Base-by-base conservation (phyloP, 2,797 vertebrate species). In the Hydrophis major region DNA sequence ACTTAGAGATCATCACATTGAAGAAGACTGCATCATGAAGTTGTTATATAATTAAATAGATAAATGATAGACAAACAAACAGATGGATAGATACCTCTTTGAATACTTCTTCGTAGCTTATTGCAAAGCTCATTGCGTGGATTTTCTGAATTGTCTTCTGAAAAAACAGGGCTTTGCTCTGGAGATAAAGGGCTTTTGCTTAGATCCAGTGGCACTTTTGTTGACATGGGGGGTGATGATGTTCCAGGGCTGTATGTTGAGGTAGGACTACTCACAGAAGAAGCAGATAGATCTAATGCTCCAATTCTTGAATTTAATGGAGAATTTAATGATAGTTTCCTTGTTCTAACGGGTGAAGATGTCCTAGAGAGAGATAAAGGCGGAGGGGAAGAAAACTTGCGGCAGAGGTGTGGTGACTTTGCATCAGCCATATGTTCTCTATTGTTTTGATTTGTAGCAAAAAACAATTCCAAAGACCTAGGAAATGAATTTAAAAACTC, bases 351-450 rank as follows among this genome's bases (percentile, higher is more conserved):
- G 0, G 99, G 99, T 10, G 99, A 99, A 88, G 98, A 98, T 0
- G 98, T 99, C 94, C 97, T 98, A 83, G 99, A 99, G 92, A 99
- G 98, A 16, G 98, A 98, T 92, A 99, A 94, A 0, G 99, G 99
- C 50, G 99, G 99, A 2, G 99, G 99, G 66, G 99, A 99, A 89
- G 99, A 99, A 96, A 99, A 99, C 96, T 99, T 99, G 96, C 99
- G 98, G 95, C 98, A 98, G n/a, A 99, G 98, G 53, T 98, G 98
- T 32, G 99, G 99, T 13, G 99, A 99, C 96, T 99, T 99, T 92
- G 98, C 98, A 60, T 99, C 99, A n/a, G 97, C 97, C 87, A 96
- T 94, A 94, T 98, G 98, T 92, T 99, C 99, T 92, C 98, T 98
- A 96, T 97, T 99, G 96, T 99, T 99, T 96, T 99, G 99, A 94